Base-by-base conservation (phyloP, 30 jellyfish, hydroid and myxozoan genomes). In the Clytia hemisphaerica region DNA sequence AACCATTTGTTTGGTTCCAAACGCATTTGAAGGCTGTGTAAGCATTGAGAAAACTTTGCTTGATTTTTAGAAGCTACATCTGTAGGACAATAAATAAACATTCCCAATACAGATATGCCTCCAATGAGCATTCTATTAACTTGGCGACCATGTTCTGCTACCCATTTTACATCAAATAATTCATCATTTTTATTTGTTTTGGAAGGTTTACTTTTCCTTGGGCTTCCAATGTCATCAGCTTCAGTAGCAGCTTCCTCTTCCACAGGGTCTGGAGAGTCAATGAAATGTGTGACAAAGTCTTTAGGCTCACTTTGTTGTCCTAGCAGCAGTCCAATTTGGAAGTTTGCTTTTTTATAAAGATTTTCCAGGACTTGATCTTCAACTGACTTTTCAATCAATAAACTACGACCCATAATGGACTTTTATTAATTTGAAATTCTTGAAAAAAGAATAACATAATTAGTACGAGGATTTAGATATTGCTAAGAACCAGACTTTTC, bases 71-170 rank as follows among this genome's bases (percentile, higher is more conserved):
- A 49, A 42, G 74, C 46, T 68, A 80, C 37, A 7, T 76, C 95
- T 1, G 95, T 82, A 6, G 93, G 33, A 54, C 95, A 64, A 69
- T 53, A 71, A 5, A 76, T 24, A 74, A 66, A 89, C 6, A 89
- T 72, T 5, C 98, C 98, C 37, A 76, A 46, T 24, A 89, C 71
- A 21, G 75, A 44, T 36, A 89, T 33, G 3, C 98, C 98, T 9
- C 98, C 98, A 15, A 93, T 93, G 10, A 89, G 84, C 95, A 89
- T 80, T 34, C 95, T 66, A 51, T 71, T 75, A 3, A 89, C 97
- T 74, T 88, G 97, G 28, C 97, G 48, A 3, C 94, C 97, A 79
- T 88, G 97, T 49, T 88, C 97, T 4, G 70, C 79, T 18, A 88
- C 62, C 97, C 97, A 88, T 42, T 79, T 78, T 47, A 65, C 87